Conservation (phyloP, 2,113 vertebrate species). For the Eptesicus fuscus region DNA sequence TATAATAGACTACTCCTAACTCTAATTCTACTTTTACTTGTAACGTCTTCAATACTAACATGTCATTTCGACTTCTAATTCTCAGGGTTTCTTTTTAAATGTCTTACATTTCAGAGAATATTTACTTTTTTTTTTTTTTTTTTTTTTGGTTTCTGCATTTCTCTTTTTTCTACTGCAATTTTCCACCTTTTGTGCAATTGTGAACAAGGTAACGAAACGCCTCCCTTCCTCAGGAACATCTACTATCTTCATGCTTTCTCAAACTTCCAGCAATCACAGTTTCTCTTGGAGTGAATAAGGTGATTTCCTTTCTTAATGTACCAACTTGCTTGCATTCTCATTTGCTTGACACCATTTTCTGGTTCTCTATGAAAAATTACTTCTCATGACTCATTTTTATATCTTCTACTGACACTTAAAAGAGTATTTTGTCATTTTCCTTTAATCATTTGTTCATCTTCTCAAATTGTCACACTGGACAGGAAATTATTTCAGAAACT, state of each 20-base stretch:
- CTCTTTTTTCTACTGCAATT: conserved; percentile 79
- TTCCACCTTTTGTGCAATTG: conserved; percentile 84
- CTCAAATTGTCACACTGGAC: conserved; percentile 62
- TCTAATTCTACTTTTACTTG: conserved; percentile 51
- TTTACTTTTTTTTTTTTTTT: conserved; percentile 72
- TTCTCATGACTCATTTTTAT: conserved; percentile 63
- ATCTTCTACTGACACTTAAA: conserved; percentile 53
- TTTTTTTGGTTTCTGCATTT: conserved; percentile 77
- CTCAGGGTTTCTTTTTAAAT: conserved; percentile 70
- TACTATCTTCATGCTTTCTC: conserved; percentile 99
- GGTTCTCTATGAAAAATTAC: conserved; percentile 62
- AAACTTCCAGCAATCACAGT: conserved; percentile 99
- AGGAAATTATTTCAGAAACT: conserved; percentile 45
- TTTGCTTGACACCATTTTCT: conserved; percentile 73
- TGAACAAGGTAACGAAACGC: conserved; percentile 93
- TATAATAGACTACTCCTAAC: conserved; percentile 47
- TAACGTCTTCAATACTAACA: conserved; percentile 65
- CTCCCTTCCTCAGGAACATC: conserved; percentile 99
- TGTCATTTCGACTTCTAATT: conserved; percentile 74
- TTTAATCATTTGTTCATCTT: conserved; percentile 72
- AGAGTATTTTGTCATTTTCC: conserved; percentile 65
- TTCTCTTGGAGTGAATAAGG: conserved; percentile 99
- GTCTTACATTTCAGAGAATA: conserved; percentile 72
- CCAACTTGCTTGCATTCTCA: conserved; percentile 73
- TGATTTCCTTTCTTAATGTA: conserved; percentile 87